Evolutionary conservation across 2,113 vertebrate genomes (phyloP).

Genomic region (Trogon melanurus): DNA sequence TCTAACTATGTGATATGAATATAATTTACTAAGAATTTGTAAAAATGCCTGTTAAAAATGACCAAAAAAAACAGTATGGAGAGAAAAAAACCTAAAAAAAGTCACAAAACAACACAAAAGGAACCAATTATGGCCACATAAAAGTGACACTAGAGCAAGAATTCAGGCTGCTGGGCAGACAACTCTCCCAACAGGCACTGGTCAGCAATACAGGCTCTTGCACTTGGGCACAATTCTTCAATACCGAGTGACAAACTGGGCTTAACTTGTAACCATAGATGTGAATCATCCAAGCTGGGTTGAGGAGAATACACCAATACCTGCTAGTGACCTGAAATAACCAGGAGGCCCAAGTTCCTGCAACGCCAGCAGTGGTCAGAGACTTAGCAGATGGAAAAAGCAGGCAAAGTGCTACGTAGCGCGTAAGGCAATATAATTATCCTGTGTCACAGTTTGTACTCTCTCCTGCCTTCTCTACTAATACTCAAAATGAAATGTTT

Average conservation of each 20-base stretch:
- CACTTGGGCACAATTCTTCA: background rate
- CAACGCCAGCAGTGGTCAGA: background rate
- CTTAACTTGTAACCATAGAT: background rate
- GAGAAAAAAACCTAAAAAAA: background rate
- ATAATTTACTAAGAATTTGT: background rate
- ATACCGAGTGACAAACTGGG: background rate
- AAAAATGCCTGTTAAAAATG: background rate
- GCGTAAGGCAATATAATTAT: conserved; percentile 19
- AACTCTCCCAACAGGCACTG: accelerated
- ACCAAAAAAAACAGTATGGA: background rate
- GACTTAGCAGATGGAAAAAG: background rate
- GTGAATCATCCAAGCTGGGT: background rate
- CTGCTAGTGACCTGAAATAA: background rate
- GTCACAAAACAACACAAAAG: background rate
- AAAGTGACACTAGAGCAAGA: background rate
- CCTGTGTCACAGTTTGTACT: background rate
- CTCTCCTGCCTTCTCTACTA: background rate
- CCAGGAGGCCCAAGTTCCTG: background rate
- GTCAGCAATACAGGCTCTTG: background rate
- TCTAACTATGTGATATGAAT: background rate
- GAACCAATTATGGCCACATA: background rate
- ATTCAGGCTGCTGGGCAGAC: background rate
- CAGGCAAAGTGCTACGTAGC: background rate
- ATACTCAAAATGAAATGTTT: background rate
- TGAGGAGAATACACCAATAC: background rate